These are phyloP conservation scores for Nicator chloris DNA, from an alignment of 2,113 vertebrate genomes.

Conservation along the genomic window DNA sequence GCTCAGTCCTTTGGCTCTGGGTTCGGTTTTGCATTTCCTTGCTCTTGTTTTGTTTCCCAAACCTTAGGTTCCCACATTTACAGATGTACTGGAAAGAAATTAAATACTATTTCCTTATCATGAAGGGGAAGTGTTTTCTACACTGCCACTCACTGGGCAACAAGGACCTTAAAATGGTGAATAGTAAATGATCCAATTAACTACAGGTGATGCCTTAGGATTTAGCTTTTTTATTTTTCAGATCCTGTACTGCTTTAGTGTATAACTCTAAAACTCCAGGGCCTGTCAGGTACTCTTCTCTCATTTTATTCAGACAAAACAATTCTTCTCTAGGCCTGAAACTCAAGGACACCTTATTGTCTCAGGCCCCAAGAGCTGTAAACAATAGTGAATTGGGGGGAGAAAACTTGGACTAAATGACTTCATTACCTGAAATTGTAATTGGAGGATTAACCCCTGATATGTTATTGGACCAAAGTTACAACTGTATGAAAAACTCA, in stretches of 20 bases:
- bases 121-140: background rate
- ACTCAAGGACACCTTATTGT: background rate
- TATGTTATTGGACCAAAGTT: background rate
- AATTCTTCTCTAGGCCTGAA: background rate
- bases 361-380: no score
- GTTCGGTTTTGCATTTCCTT: background rate
- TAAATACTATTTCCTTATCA: background rate
- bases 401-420: background rate
- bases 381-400: background rate
- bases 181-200: background rate
- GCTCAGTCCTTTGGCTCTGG: background rate
- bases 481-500: accelerated
- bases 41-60: background rate
- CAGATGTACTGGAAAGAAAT: background rate
- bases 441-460: background rate
- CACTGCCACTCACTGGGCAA: background rate
- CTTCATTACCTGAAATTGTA: background rate
- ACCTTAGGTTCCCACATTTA: background rate
- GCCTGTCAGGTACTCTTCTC: background rate
- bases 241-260: background rate
- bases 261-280: background rate
- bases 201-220: background rate
- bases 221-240: background rate
- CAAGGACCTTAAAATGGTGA: background rate
- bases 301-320: background rate